Evolutionary conservation across 2,113 vertebrate genomes (phyloP).

Genomic region (Neogale vison): DNA sequence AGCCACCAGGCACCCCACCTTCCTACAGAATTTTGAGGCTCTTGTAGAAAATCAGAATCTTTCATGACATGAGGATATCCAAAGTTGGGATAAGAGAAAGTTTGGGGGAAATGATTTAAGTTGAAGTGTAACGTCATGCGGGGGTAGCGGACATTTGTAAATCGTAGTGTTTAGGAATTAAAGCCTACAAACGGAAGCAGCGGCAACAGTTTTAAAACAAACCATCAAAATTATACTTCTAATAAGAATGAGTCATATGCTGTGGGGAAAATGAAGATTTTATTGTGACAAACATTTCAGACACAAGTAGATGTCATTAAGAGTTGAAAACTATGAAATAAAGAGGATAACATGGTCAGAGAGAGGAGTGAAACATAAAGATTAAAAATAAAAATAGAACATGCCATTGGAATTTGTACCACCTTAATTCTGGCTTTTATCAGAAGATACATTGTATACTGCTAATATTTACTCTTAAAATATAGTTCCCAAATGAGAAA

Average conservation of each 20-base stretch:
- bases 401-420: background rate
- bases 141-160: background rate
- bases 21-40: background rate
- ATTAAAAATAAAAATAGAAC: slow-evolving; percentile 26
- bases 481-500: slow-evolving; percentile 23
- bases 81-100: background rate
- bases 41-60: background rate
- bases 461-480: slow-evolving; percentile 20
- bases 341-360: background rate
- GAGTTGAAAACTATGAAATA: background rate
- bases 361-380: background rate
- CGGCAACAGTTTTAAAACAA: slow-evolving; percentile 6
- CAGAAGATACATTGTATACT: background rate
- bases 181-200: background rate
- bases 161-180: background rate
- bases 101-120: background rate
- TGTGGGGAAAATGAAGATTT: background rate
- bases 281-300: background rate
- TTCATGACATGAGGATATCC: background rate
- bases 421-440: background rate
- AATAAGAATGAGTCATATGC: background rate
- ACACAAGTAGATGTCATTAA: background rate
- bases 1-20: no score
- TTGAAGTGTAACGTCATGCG: background rate
- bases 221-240: background rate